Conservation (phyloP, 1,140 invertebrate species). For the Homarus americanus region DNA sequence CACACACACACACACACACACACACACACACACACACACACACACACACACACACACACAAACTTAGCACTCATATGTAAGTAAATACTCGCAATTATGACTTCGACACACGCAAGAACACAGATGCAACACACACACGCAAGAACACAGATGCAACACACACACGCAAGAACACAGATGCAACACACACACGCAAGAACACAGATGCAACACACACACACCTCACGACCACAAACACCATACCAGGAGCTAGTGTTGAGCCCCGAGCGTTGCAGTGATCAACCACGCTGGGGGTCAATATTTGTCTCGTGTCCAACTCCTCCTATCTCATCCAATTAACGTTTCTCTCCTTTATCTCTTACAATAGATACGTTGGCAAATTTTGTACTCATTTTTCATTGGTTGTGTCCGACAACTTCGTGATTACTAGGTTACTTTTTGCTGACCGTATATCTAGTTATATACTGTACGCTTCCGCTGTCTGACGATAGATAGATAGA, state of each 20-base stretch:
- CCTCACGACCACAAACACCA: too few species aligned
- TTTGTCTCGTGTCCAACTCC: background rate
- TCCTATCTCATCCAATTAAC: background rate
- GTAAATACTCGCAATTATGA: too few species aligned
- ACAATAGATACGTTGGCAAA: background rate
- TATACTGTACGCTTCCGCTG: background rate
- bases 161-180: background rate
- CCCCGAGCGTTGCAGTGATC: background rate
- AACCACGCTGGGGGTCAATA: background rate
- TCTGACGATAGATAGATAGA: too few species aligned
- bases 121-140: background rate
- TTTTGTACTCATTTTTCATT: background rate
- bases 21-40: too few species aligned
- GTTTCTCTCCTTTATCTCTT: background rate
- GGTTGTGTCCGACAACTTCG: background rate
- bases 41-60: too few species aligned
- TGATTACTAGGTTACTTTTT: background rate
- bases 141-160: background rate
- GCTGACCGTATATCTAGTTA: background rate
- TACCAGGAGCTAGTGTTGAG: background rate
- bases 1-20: too few species aligned
- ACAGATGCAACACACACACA: background rate
- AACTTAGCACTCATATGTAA: too few species aligned
- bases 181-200: background rate
- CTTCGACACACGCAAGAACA: background rate